Conservation (phyloP, 2,797 vertebrate species). For the Chanos chanos region DNA sequence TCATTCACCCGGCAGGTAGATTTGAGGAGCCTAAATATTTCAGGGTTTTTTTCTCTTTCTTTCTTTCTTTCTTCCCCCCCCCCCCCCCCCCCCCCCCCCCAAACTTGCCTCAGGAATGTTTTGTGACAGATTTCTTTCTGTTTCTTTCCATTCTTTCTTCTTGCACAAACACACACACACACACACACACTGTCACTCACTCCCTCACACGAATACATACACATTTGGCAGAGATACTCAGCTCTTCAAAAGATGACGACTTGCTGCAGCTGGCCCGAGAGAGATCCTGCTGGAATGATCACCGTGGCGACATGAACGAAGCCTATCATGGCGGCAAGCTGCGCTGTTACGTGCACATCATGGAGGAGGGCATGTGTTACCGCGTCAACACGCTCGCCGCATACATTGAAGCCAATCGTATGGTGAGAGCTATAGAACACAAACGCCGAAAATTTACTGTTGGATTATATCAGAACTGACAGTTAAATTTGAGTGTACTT, state of each 20-base stretch:
- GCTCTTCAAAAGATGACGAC: constrained; percentile 70
- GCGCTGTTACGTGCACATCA: constrained; percentile 93
- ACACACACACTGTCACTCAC: no score
- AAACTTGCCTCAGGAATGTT: background rate
- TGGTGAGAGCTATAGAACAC: constrained; percentile 70
- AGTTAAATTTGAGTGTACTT: background rate
- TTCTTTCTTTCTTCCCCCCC: no score
- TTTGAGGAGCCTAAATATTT: no score
- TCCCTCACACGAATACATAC: no score
- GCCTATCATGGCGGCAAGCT: constrained; percentile 84
- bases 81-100: background rate
- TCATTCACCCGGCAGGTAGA: no score
- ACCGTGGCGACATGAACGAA: constrained; percentile 84
- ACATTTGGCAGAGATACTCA: constrained; percentile 65
- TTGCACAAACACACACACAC: background rate
- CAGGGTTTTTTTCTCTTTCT: no score
- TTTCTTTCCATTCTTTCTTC: no score
- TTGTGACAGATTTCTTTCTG: no score
- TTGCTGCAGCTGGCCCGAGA: constrained; percentile 81
- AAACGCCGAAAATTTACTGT: no score
- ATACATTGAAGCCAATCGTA: constrained; percentile 93
- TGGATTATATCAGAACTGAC: no score
- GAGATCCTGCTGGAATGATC: constrained; percentile 91
- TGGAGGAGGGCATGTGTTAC: constrained; percentile 89
- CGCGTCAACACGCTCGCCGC: constrained; percentile 89